Evolutionary conservation across 2,888 invertebrate species (phyloP).

Genomic region (Tetragonisca angustula): DNA sequence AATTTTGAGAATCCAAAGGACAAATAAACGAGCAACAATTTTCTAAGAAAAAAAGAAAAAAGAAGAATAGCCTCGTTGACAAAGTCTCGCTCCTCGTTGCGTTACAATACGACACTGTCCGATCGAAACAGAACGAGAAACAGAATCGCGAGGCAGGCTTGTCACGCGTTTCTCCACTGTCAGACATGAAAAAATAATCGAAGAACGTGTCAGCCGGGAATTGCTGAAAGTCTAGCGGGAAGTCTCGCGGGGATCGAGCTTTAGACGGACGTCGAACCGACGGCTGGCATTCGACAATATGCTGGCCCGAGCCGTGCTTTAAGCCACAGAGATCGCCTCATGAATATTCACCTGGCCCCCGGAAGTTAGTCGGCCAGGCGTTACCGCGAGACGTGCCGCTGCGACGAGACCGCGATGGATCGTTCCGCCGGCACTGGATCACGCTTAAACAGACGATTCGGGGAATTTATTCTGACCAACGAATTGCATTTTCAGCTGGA

Average conservation of each 20-base stretch:
- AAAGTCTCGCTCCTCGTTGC: too few relatives aligned
- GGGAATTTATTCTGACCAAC: slow-evolving; percentile 34
- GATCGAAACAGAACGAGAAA: background rate
- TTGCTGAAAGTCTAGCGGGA: background rate
- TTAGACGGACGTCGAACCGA: slow-evolving; percentile 3
- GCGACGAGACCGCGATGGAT: slow-evolving; percentile 41
- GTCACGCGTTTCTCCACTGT: background rate
- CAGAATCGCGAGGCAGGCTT: background rate
- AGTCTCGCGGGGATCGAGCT: background rate
- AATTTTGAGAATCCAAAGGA: too few relatives aligned
- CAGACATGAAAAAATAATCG: background rate
- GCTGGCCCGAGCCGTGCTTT: slow-evolving; percentile 63
- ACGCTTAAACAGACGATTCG: slow-evolving; percentile 57
- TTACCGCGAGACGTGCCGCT: slow-evolving; percentile 70
- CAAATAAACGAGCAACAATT: too few relatives aligned
- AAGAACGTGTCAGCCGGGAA: background rate
- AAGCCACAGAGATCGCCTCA: slow-evolving; percentile 73
- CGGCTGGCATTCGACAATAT: slow-evolving; percentile 54
- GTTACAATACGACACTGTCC: too few relatives aligned
- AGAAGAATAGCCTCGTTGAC: too few relatives aligned
- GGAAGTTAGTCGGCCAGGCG: slow-evolving; percentile 66
- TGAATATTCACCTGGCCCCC: slow-evolving; percentile 76
- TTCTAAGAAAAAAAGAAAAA: too few relatives aligned
- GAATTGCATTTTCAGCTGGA: slow-evolving; percentile 7
- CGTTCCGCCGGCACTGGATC: slow-evolving; percentile 35